A percentile compares a stretch with the other conserved stretches of the same genome.
These are phyloP conservation scores for Heteromyza rotundicornis DNA, from an alignment of 2,888 invertebrate species.

Conservation along the genomic window DNA sequence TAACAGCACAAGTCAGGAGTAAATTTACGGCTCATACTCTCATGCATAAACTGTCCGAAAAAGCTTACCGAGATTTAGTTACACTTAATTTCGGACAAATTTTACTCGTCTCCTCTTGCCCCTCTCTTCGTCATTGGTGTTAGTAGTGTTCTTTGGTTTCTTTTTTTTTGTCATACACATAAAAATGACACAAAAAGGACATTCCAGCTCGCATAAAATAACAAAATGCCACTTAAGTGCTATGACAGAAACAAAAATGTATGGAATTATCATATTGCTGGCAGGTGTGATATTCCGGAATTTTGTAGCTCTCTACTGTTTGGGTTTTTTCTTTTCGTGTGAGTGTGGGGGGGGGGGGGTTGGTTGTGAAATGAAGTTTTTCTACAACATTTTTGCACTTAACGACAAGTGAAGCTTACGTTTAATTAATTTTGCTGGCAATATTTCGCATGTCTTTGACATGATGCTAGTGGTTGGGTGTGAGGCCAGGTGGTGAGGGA, in stretches of 20 bases:
- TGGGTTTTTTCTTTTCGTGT: not conserved
- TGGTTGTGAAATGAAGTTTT: too few species aligned
- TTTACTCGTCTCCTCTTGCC: too few species aligned
- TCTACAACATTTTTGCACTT: not conserved
- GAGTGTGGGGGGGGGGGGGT: not conserved
- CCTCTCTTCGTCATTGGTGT: too few species aligned
- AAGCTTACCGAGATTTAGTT: not conserved
- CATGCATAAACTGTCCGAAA: too few species aligned
- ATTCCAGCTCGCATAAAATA: not conserved
- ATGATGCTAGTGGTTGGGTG: not conserved
- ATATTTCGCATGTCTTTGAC: slow-evolving; percentile 1
- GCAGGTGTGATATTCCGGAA: not conserved
- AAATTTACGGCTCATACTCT: too few species aligned
- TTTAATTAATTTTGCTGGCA: slow-evolving; percentile 8
- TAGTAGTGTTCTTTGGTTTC: not conserved
- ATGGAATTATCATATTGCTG: not conserved
- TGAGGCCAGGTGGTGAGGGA: not conserved
- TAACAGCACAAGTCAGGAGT: too few species aligned
- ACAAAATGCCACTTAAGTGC: not conserved
- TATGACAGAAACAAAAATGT: not conserved
- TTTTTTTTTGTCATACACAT: not conserved
- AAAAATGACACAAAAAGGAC: not conserved
- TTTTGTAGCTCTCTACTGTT: not conserved
- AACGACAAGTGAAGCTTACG: not conserved
- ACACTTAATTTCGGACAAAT: slow-evolving; percentile 1